Percentiles rank a stretch among this genome's conserved stretches.
Conservation (phyloP, 2,797 vertebrate genomes). For the Pangasius larnaudii region DNA sequence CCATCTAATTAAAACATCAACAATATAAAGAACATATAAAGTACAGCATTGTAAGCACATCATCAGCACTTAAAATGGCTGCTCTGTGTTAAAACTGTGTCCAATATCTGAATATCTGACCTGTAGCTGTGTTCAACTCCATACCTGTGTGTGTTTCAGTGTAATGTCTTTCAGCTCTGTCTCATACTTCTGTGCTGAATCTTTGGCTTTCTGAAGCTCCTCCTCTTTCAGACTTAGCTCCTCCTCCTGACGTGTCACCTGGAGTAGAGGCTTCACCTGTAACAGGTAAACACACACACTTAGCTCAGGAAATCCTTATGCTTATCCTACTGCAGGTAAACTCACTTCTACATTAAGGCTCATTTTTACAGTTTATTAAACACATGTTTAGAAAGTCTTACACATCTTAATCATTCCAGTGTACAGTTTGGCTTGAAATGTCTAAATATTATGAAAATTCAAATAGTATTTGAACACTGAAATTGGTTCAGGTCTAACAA, state of each 20-base stretch:
- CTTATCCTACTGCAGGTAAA: neutral
- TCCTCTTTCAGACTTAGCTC: constrained; percentile 96
- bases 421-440: neutral
- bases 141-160: constrained; percentile 89
- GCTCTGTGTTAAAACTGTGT: neutral
- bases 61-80: neutral
- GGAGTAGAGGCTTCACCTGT: constrained; percentile 96
- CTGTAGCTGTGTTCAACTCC: neutral
- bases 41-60: neutral
- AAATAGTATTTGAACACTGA: neutral
- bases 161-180: constrained; percentile 86
- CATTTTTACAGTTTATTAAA: neutral
- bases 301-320: neutral
- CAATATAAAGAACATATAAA: neutral
- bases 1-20: constrained; percentile 71
- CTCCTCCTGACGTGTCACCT: constrained; percentile 96
- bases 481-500: neutral
- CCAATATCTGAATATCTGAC: neutral
- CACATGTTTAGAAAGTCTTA: neutral
- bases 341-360: neutral
- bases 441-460: neutral
- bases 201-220: constrained; percentile 84
- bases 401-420: neutral
- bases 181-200: constrained; percentile 83
- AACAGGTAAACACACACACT: constrained; percentile 19